Evolutionary conservation across 2,888 invertebrate species (phyloP), one percentile per base, ranked within the genome.

Genomic region (Rotaria macrura): DNA sequence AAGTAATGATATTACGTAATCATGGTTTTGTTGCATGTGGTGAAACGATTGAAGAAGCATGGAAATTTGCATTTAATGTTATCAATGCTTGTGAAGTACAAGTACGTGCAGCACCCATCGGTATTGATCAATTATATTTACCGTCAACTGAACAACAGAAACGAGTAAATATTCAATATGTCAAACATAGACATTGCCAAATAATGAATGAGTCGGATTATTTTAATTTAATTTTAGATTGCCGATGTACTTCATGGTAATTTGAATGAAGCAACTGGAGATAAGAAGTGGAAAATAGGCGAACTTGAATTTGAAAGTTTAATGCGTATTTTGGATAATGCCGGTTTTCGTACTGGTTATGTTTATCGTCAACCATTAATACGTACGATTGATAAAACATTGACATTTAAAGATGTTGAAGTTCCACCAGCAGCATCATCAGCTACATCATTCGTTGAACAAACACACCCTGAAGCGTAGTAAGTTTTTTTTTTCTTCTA

Each of bases 341-440:
- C 96, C 87, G 98, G 98, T 87, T 98, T 95, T 93, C 94, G 95
- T 89, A 98, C 98, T 87, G 99, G 98, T 0, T 97, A 99, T 91
- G 94, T 96, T 89, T 99, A 97, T 92, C 93, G 96, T 87, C 95
- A 97, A 91, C 96, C 97, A 84, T 92, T 96, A 88, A 93, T 96
- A 88, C 96, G 96, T 92, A 94, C 94, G 74, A 87, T 89, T 89
- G 88, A 88, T 87, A 88, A 89, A 85, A 95, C 96, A 55, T 93
- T 94, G 89, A 34, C 65, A 65, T 95, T 95, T 91, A 96, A 95
- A 90, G 97, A 97, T 90, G 95, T 97, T 87, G 97, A 97, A 92
- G 88, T 96, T 88, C 97, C 98, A 55, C 97, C 98, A 57, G 95
- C 97, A 12, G 96, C 97, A 85, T 96, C 96, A 72, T 96, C 96